Evolutionary conservation across 2,797 vertebrate genomes (phyloP), one percentile per base, ranked within the genome.

Genomic region (Notolabrus celidotus): DNA sequence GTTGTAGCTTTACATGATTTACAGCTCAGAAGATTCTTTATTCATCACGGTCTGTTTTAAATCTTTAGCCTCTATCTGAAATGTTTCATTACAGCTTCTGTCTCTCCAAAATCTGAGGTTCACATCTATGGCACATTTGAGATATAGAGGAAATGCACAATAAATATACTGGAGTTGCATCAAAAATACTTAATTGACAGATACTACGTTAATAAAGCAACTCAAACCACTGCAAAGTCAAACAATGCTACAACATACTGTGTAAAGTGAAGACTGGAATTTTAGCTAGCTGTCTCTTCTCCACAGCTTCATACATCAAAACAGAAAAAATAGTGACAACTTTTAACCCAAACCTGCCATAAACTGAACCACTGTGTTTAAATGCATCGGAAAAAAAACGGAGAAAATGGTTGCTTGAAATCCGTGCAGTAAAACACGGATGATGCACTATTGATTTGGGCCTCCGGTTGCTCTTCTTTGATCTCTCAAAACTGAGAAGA

Each of bases 401-500:
- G 22, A 25, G 61, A 73, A 66, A 27, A 23, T 0, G 68, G 42
- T 64, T 54, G 46, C 57, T 76, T 74, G 59, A 85, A 78, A 86
- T 73, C 52, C 78, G 69, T 76, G 64, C 16, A 51, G 66, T 80
- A 61, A 80, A 83, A 84, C 61, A 74, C n/a, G 6, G 58, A 73
- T 81, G 74, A 83, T 83, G 59, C 67, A 49, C 71, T 88, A 89
- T 92, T 86, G 86, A 89, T 90, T 86, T 42, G 72, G 70, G 77
- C 80, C 87, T 79, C 67, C 4, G 59, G 88, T 85, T 78, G 76
- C 67, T 79, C 55, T 25, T 79, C 74, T 85, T 72, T 90, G 88
- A 90, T 88, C 79, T 81, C 45, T 78, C 39, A 54, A 79, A 85
- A 79, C 62, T 81, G 65, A 82, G 67, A 82, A 22, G 58, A 59